These are phyloP conservation scores for Aptenodytes patagonicus DNA, from an alignment of 2,113 vertebrate species.

Conservation along the genomic window DNA sequence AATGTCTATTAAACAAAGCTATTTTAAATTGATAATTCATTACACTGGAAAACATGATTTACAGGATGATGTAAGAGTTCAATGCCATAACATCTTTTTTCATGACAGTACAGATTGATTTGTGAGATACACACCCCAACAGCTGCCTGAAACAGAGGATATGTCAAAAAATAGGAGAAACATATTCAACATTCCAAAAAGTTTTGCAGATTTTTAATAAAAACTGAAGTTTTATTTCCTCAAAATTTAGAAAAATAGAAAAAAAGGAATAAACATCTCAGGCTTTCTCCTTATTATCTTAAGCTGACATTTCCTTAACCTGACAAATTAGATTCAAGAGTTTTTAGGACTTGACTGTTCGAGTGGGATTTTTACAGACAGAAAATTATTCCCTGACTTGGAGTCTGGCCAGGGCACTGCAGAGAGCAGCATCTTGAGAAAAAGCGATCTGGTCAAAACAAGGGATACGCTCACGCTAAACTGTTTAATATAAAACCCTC, in stretches of 20 bases:
- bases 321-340: slow-evolving; percentile 26
- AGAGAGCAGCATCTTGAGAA: slow-evolving; percentile 30
- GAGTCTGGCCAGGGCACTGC: slow-evolving; percentile 36
- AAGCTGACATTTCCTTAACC: slow-evolving; percentile 23
- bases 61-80: not conserved
- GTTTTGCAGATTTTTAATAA: not conserved
- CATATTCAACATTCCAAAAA: not conserved
- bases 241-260: not conserved
- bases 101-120: not conserved
- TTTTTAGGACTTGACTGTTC: not conserved
- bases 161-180: not conserved
- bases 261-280: not conserved
- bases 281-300: not conserved
- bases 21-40: not conserved
- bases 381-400: slow-evolving; percentile 42
- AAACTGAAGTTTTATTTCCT: not conserved
- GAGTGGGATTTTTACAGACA: slow-evolving; percentile 41
- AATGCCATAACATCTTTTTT: not conserved
- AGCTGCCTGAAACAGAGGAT: slow-evolving; percentile 21
- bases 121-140: slow-evolving; percentile 11
- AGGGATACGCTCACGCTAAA: not conserved
- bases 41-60: not conserved
- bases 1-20: not conserved
- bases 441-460: slow-evolving; percentile 42
- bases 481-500: slow-evolving; percentile 23